Base-by-base conservation (phyloP, 2,888 invertebrate genomes). In the Apeira syringaria region DNA sequence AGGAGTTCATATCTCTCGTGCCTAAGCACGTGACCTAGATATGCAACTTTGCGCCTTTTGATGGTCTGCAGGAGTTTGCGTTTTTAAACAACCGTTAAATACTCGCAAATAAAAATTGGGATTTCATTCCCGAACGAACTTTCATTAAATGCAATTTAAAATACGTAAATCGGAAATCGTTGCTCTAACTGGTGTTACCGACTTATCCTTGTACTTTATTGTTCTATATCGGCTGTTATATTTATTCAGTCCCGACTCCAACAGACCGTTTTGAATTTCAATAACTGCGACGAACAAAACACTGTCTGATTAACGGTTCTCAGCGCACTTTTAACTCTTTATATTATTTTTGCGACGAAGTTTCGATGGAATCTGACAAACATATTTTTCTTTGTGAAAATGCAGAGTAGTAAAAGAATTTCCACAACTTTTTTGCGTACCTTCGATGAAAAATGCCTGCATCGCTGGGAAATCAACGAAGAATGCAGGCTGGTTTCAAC, bases 161-260 rank as follows among this genome's bases (percentile, higher is more conserved):
- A 38, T 51, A 54, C 38, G 34, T 40, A 47, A 59, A 58, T 58
- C 47, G 56, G 43, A 56, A 60, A 58, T 60, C 58, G 54, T 54
- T 53, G 49, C 52, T 27, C 37, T 46, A 51, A 52, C 47, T 59
- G 43, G 39, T 43, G 44, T 41, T 43, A 11, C 30, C 30, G 47
- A 53, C 49, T 50, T 49, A 28, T n/a, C 5, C 31, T 38, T 30
- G 44, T 39, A 58, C 53, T 63, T 63, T 65, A 63, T 68, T 62
- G 65, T 67, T 67, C 63, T 53, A 64, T 63, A 64, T 60, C 55
- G 56, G 62, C 55, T 24, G 64, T 67, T 67, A 67, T 55, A 68
- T 64, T 64, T 60, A 53, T 49, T 45, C 50, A 33, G 47, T 33
- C 22, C 34, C 49, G 46, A 27, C 29, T 34, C 40, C 41, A 31